Evolutionary conservation across 2,888 invertebrate species (phyloP).

Genomic region (Dorcus parallelipipedus): DNA sequence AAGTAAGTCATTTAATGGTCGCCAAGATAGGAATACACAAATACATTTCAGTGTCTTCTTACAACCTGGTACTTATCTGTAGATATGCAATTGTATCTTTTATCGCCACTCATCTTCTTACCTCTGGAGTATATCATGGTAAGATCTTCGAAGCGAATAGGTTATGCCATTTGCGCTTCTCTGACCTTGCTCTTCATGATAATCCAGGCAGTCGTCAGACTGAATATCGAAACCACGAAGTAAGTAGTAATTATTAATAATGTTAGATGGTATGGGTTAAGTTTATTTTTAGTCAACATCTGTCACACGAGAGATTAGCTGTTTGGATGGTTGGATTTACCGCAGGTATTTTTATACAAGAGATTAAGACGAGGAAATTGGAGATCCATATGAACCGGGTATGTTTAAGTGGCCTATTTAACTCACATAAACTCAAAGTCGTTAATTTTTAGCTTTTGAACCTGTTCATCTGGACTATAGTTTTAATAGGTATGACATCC

Average conservation of each 20-base stretch:
- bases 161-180: not conserved
- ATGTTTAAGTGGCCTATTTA: not conserved
- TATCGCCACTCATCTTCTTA: not conserved
- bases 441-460: slow-evolving; percentile 11
- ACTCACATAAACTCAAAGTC: not conserved
- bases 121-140: not conserved
- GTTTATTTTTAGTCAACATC: slow-evolving; percentile 16
- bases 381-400: not conserved
- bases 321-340: slow-evolving; percentile 19
- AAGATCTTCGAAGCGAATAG: not conserved
- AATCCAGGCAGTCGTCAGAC: not conserved
- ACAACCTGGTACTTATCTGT: slow-evolving; percentile 17
- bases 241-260: not conserved
- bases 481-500: slow-evolving; percentile 13
- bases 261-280: not conserved
- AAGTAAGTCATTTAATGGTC: slow-evolving; percentile 1
- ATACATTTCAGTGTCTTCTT: slow-evolving; percentile 12
- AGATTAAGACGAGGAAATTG: slow-evolving; percentile 12
- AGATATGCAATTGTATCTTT: slow-evolving; percentile 15
- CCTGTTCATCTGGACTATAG: slow-evolving; percentile 9
- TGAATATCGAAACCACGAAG: not conserved
- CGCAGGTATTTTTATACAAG: slow-evolving; percentile 16
- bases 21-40: no score
- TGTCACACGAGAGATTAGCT: slow-evolving; percentile 18
- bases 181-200: not conserved